Evolutionary conservation across 2,113 vertebrate species (phyloP).

Genomic region (Isurus oxyrinchus): DNA sequence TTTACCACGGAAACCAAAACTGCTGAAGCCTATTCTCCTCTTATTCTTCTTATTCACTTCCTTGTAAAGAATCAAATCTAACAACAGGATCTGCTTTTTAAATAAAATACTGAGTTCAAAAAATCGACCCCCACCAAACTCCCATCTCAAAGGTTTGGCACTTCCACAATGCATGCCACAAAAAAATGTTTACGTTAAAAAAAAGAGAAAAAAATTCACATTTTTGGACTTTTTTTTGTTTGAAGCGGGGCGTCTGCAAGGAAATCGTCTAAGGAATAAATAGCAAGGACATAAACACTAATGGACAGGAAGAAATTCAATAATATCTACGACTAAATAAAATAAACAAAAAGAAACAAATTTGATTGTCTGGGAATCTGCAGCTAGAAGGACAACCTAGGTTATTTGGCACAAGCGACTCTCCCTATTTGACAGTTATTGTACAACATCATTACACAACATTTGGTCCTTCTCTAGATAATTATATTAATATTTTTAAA

Average conservation of each 20-base stretch:
- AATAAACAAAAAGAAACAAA: slow-evolving; percentile 53
- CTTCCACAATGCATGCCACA: slow-evolving; percentile 22
- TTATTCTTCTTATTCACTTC: not conserved
- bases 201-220: slow-evolving; percentile 16
- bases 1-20: not conserved
- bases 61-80: not conserved
- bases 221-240: slow-evolving; percentile 28
- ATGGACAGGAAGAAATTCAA: slow-evolving; percentile 46
- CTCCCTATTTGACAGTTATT: slow-evolving; percentile 67
- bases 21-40: not conserved
- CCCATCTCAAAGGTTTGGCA: slow-evolving; percentile 14
- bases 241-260: not conserved
- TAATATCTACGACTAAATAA: slow-evolving; percentile 47
- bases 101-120: slow-evolving; percentile 22
- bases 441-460: slow-evolving; percentile 66
- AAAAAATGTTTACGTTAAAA: not conserved
- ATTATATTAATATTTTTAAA: slow-evolving; percentile 87
- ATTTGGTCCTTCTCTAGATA: slow-evolving; percentile 92
- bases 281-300: slow-evolving; percentile 5
- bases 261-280: slow-evolving; percentile 33
- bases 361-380: slow-evolving; percentile 75
- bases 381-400: slow-evolving; percentile 53
- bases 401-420: slow-evolving; percentile 76
- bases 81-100: slow-evolving; percentile 5
- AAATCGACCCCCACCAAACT: not conserved